Conservation (phyloP, 2,113 vertebrate genomes). For the Macquaria australasica region DNA sequence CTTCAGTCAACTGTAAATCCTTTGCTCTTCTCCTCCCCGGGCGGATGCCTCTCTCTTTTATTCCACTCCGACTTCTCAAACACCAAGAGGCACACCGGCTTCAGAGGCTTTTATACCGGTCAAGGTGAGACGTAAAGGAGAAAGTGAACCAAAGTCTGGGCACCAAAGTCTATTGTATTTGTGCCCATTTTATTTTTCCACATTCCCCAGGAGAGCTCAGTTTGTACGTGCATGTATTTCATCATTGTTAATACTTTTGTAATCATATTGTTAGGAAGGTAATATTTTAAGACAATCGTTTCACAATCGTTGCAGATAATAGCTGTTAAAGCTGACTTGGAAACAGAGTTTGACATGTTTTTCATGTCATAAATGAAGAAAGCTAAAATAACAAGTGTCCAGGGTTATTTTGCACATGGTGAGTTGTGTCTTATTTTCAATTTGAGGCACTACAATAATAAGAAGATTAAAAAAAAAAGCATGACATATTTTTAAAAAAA, state of each 20-base stretch:
- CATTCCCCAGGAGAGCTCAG: neutral
- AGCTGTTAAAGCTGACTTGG: neutral
- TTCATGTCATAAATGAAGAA: neutral
- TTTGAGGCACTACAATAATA: neutral
- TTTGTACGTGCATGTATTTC: neutral
- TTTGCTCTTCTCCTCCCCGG: slow-evolving; percentile 78
- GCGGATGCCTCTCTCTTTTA: slow-evolving; percentile 83
- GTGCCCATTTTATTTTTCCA: neutral
- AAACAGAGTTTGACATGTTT: neutral
- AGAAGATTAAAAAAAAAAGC: neutral
- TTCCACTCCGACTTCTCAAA: slow-evolving; percentile 95
- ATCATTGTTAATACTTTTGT: neutral
- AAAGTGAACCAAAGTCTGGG: no score
- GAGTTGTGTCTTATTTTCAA: neutral
- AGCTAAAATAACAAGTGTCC: neutral
- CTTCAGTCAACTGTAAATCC: slow-evolving; percentile 83
- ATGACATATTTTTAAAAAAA: neutral
- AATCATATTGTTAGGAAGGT: neutral
- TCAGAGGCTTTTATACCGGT: slow-evolving; percentile 89
- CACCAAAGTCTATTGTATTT: neutral
- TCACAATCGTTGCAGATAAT: neutral
- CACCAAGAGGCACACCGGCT: slow-evolving; percentile 88
- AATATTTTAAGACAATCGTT: neutral
- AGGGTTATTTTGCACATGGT: neutral
- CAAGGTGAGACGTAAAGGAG: slow-evolving; percentile 82